Evolutionary conservation across 2,113 vertebrate genomes (phyloP).

Genomic region (Pleuronectes platessa): DNA sequence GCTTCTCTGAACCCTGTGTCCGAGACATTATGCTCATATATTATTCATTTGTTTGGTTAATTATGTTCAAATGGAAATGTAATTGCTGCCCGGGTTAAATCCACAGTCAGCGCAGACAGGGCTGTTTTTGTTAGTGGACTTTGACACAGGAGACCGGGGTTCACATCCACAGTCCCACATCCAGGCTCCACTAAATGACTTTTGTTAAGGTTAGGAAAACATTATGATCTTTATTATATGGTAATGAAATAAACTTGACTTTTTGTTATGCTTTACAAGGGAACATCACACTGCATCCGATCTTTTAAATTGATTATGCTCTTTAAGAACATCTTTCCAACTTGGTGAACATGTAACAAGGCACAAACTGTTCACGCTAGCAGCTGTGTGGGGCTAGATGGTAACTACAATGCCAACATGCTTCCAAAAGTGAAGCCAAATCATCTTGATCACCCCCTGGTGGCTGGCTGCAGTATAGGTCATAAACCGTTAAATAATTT

Average conservation of each 20-base stretch:
- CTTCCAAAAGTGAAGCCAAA: too few relatives aligned
- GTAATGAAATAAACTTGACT: not conserved
- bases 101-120: not conserved
- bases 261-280: not conserved
- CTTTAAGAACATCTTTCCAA: too few relatives aligned
- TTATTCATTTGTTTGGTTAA: constrained; percentile 10
- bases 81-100: constrained; percentile 6
- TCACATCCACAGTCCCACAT: not conserved
- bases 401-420: too few relatives aligned
- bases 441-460: too few relatives aligned
- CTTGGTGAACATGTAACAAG: too few relatives aligned
- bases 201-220: not conserved
- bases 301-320: too few relatives aligned
- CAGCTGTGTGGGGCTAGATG: too few relatives aligned
- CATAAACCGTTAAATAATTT: too few relatives aligned
- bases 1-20: not conserved
- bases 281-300: too few relatives aligned
- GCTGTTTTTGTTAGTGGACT: not conserved
- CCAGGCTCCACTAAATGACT: not conserved
- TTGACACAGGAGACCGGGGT: not conserved
- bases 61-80: not conserved
- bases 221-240: not conserved
- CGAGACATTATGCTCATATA: not conserved
- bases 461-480: too few relatives aligned
- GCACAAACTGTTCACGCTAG: too few relatives aligned